Evolutionary conservation across 2,888 invertebrate species (phyloP), one percentile per base, ranked within the genome.

Genomic region (Gisinianus flammeolus): DNA sequence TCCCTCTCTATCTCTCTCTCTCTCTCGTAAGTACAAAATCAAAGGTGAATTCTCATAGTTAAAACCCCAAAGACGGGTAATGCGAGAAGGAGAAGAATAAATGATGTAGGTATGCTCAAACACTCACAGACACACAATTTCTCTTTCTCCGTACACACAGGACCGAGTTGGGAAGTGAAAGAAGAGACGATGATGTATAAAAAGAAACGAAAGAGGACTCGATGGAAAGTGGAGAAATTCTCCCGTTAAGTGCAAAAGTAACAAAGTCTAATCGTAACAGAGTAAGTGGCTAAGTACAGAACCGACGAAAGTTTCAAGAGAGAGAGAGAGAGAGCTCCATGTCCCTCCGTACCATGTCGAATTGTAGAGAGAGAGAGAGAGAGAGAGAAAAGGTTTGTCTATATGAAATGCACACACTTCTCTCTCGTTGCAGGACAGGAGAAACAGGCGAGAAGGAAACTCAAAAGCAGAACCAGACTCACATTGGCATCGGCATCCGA

Each of bases 261-360:
- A 56, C 56, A 71, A 71, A 71, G 56, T 71, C 28, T 71, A 71
- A 71, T 71, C 71, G 56, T 71, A 71, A 71, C 19, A n/a, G 71
- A 26, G 67, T 67, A 67, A 16, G 30, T 31, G 58, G 22, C 58
- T 5, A 58, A 58, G 58, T 58, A 58, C 22, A 58, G 64, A 67
- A 33, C 12, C 67, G 67, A 33, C 26, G 67, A 67, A 67, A 67
- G 67, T 67, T 67, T 67, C 35, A 30, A 67, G 16, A 67, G 67
- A 24, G 44, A 1, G 44, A 44, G 19, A 44, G 2, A 44, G 6
- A 44, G 16, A 16, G 19, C n/a, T 67, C 30, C 30, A 58, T 58
- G 16, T 24, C n/a, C 44, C 44, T 28, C 26, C 62, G 6, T 58
- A 22, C 6, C 56, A 12, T 62, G 10, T 62, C 26, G 6, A 6